phyloP scores from a whole-genome alignment of 2,797 vertebrate species.

The Catharus ustulatus region DNA sequence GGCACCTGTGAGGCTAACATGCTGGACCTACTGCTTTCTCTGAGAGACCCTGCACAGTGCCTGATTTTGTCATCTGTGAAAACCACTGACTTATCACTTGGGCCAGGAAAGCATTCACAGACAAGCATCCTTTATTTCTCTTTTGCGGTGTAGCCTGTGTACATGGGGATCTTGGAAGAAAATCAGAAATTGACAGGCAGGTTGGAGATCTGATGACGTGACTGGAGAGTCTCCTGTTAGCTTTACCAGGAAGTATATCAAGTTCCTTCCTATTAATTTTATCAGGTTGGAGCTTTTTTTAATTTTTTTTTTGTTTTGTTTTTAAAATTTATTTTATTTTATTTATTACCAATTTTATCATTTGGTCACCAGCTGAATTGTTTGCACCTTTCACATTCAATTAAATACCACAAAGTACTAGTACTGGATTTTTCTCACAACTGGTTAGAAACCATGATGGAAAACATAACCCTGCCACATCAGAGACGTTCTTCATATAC shows the following conservation, averaged over 20 bases:
- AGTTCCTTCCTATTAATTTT: background rate
- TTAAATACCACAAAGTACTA: background rate
- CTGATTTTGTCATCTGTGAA: background rate
- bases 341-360: background rate
- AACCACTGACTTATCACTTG: background rate
- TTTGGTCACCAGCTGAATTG: background rate
- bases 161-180: background rate
- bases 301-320: no score
- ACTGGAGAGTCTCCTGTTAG: background rate
- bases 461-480: constrained; percentile 49
- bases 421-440: constrained; percentile 2
- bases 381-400: background rate
- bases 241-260: background rate
- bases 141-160: background rate
- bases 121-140: background rate
- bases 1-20: background rate
- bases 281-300: background rate
- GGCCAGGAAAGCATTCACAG: background rate
- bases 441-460: constrained; percentile 11
- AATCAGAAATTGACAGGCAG: background rate
- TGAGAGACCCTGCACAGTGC: accelerated
- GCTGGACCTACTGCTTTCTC: background rate
- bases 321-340: no score
- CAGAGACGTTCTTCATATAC: background rate
- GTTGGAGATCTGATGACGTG: background rate